These are phyloP conservation scores for Drosophila flavopinicola DNA, from an alignment of 2,888 invertebrate genomes.

Conservation along the genomic window DNA sequence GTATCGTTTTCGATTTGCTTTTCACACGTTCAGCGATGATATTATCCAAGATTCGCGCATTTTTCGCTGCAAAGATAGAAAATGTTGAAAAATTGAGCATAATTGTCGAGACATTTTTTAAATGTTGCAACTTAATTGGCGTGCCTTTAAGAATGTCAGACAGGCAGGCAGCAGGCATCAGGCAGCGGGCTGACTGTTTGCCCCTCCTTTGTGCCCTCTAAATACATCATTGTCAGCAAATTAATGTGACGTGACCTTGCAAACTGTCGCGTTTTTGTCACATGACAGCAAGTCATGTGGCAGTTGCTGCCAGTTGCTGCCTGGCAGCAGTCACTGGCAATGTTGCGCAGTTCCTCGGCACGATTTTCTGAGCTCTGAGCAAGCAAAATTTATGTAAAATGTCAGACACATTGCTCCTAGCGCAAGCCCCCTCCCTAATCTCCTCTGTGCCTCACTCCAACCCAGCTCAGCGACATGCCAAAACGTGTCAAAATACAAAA, in stretches of 20 bases:
- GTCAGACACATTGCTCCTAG: slow-evolving; percentile 52
- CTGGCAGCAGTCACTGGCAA: slow-evolving; percentile 21
- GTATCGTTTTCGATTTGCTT: slow-evolving; percentile 23
- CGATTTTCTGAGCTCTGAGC: slow-evolving; percentile 60
- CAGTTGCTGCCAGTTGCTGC: slow-evolving; percentile 37
- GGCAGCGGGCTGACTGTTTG: slow-evolving; percentile 2
- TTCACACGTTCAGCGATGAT: slow-evolving; percentile 35
- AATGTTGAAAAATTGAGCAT: slow-evolving; percentile 38
- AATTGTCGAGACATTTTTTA: slow-evolving; percentile 50
- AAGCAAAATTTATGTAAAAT: slow-evolving; percentile 77
- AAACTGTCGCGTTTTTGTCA: slow-evolving; percentile 77
- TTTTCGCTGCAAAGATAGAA: slow-evolving; percentile 46
- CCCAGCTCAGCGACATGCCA: slow-evolving; percentile 58
- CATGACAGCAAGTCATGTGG: slow-evolving; percentile 67
- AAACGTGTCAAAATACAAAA: slow-evolving; percentile 79
- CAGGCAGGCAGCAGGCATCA: slow-evolving; percentile 4
- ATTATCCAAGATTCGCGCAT: slow-evolving; percentile 34
- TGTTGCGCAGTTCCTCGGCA: slow-evolving; percentile 60
- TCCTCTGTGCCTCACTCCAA: not conserved
- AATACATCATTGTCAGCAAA: slow-evolving; percentile 80
- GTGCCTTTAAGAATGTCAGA: slow-evolving; percentile 57
- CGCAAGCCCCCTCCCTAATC: not conserved
- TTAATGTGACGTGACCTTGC: slow-evolving; percentile 82
- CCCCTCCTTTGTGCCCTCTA: slow-evolving; percentile 32
- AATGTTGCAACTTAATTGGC: slow-evolving; percentile 64